phyloP scores from a whole-genome alignment of 2,797 vertebrate genomes.

The Thaleichthys pacificus region DNA sequence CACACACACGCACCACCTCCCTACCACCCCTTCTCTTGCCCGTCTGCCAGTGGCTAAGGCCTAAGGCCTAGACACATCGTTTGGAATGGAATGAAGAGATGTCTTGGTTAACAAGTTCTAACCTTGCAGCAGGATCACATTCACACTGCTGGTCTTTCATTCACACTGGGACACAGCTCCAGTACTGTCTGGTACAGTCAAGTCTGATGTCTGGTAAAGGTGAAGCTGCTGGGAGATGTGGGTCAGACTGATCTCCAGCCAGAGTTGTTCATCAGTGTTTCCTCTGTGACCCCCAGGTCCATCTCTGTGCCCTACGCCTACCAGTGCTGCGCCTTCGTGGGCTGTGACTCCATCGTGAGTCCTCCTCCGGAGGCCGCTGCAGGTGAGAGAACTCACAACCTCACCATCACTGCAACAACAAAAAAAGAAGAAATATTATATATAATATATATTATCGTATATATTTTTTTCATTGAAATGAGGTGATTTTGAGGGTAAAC shows the following conservation, averaged over 20 bases:
- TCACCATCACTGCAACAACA: background rate
- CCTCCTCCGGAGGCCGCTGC: conserved; percentile 71
- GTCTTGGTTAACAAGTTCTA: background rate
- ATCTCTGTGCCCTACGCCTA: conserved; percentile 96
- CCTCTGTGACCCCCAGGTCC: conserved; percentile 76
- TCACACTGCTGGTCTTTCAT: background rate
- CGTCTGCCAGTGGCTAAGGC: background rate
- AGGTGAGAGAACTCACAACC: conserved; percentile 50
- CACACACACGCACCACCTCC: background rate
- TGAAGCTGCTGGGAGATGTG: background rate
- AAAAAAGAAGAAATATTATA: too few species aligned
- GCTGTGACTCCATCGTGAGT: conserved; percentile 80
- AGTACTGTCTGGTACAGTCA: background rate
- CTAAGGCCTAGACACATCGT: background rate
- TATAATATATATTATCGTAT: too few species aligned
- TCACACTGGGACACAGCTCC: too few species aligned
- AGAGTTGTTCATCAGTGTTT: background rate
- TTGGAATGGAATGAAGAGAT: background rate
- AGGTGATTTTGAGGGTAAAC: background rate
- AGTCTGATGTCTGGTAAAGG: background rate
- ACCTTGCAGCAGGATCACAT: background rate
- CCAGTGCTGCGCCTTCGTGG: conserved; percentile 96
- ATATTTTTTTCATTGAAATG: background rate
- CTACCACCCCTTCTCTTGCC: background rate
- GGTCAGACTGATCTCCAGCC: background rate